A percentile compares a stretch with the other conserved stretches of the same genome.
Conservation (phyloP, 2,113 vertebrate genomes). For the Phylloscopus trochilus region DNA sequence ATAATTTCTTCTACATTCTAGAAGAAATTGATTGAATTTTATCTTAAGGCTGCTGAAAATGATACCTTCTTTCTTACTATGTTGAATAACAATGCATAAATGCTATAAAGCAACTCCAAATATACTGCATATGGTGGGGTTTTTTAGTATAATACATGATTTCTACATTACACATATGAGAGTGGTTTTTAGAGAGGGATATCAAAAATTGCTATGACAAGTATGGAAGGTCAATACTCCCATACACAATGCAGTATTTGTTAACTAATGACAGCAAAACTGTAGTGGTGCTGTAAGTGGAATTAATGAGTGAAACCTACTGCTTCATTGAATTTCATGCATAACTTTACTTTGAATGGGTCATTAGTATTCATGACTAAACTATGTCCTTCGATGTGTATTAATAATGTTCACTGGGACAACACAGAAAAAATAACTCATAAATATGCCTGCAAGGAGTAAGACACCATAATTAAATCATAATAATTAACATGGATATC, state of each 20-base stretch:
- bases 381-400: conserved; percentile 35
- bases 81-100: conserved; percentile 12
- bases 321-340: conserved; percentile 58
- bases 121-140: not conserved
- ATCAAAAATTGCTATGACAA: not conserved
- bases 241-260: not conserved
- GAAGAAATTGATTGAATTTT: not conserved
- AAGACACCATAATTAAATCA: conserved; percentile 71
- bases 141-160: not conserved
- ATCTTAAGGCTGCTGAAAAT: not conserved
- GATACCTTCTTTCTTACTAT: not conserved
- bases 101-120: not conserved
- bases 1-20: not conserved
- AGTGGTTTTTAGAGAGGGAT: not conserved
- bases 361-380: conserved; percentile 68
- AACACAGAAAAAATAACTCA: conserved; percentile 58
- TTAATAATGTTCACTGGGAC: conserved; percentile 65
- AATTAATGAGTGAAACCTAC: conserved; percentile 59
- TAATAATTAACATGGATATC: conserved; percentile 59
- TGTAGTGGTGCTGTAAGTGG: conserved; percentile 19
- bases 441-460: conserved; percentile 62
- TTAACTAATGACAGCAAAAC: conserved; percentile 18
- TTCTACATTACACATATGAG: not conserved
- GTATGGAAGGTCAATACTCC: not conserved
- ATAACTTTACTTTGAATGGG: conserved; percentile 42